These are phyloP conservation scores for Ibycter americanus DNA, from an alignment of 2,797 vertebrate species.

Conservation along the genomic window DNA sequence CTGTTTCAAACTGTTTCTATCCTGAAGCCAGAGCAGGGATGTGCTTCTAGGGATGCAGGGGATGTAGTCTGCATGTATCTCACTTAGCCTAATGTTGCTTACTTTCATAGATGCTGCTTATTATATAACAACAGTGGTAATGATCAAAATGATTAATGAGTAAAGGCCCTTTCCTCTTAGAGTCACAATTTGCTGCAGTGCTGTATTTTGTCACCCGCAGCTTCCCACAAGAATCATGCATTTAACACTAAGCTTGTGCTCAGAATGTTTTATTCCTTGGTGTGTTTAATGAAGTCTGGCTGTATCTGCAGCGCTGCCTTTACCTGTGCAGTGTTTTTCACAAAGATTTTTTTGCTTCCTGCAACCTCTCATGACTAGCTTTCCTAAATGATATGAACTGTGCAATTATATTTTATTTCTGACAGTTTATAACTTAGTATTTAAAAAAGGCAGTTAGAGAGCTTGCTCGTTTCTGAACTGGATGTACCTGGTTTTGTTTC, in stretches of 20 bases:
- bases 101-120: neutral
- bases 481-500: neutral
- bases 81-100: neutral
- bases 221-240: neutral
- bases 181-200: neutral
- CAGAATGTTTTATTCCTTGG: neutral
- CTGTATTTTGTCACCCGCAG: neutral
- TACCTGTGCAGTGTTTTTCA: neutral
- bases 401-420: slow-evolving; percentile 32
- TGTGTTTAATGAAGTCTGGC: neutral
- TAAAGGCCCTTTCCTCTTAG: neutral
- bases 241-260: neutral
- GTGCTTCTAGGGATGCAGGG: neutral
- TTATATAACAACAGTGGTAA: neutral
- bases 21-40: neutral
- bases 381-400: neutral
- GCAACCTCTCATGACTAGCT: neutral
- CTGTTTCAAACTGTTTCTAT: rapidly evolving
- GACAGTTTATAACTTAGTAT: neutral
- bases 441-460: neutral
- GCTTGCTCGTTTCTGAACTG: neutral
- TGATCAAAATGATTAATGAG: neutral
- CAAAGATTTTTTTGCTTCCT: neutral
- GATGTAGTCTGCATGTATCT: neutral
- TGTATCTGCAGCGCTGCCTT: neutral